These are phyloP conservation scores for Trematomus bernacchii DNA, from an alignment of 2,797 vertebrate genomes.

Conservation along the genomic window DNA sequence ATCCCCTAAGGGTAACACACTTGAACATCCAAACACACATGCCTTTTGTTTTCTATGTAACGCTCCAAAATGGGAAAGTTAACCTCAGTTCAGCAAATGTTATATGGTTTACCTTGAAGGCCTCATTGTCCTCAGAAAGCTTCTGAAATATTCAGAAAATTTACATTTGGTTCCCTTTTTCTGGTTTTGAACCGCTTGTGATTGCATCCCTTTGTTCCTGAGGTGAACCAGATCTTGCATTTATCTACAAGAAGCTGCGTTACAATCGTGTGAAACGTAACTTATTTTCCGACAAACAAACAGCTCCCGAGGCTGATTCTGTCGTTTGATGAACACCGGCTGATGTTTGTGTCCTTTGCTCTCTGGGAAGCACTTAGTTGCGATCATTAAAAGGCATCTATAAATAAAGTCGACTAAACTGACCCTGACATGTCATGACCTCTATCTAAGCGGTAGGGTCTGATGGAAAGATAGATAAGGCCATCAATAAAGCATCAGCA, in stretches of 20 bases:
- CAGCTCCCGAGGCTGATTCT: background rate
- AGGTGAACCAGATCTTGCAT: background rate
- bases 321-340: conserved; percentile 7
- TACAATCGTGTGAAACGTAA: too few relatives aligned
- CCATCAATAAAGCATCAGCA: conserved; percentile 51
- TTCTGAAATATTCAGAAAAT: background rate
- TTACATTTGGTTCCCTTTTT: background rate
- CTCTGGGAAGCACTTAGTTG: conserved; percentile 42
- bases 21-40: background rate
- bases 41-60: background rate
- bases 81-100: background rate
- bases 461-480: conserved; percentile 57
- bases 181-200: background rate
- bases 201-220: background rate
- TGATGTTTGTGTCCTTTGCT: conserved; percentile 10
- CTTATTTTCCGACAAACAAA: background rate
- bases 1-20: background rate
- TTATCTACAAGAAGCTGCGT: background rate
- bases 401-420: conserved; percentile 52
- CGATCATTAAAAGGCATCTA: conserved; percentile 60
- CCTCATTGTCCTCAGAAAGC: background rate
- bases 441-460: background rate
- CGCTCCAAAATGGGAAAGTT: background rate
- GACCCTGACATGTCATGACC: conserved; percentile 57
- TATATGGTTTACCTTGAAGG: background rate